Base-by-base conservation (phyloP, 2,797 vertebrate species). In the Falco biarmicus region DNA sequence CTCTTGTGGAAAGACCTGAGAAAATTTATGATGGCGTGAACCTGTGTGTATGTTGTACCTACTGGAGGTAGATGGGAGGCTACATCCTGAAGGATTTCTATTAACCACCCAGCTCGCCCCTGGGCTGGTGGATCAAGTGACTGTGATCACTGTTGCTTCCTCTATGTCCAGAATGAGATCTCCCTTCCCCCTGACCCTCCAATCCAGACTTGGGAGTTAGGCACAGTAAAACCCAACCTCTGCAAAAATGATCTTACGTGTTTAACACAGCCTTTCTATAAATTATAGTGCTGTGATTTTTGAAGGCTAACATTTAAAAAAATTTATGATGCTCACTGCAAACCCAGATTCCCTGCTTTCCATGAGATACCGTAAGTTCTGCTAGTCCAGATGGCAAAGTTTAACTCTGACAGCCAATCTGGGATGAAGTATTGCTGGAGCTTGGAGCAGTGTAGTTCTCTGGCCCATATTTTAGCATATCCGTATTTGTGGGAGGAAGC, bases 331-430 rank as follows among this genome's bases (percentile, higher is more conserved):
- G 47, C 78, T 82, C n/a, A 0, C 53, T 68, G 75, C 68, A 89
- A 93, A 77, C 61, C 70, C 64, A 66, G 9, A 11, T 48, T 84
- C 47, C 47, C 43, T 51, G 47, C 28, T 78, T 75, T 71, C 77
- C 11, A 2, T 24, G 14, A 70, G 71, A 64, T 41, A 51, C 6
- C 0, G 0, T 48, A 75, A 84, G 9, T 76, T 81, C 75, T 92
- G 63, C 28, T 54, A 57, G 83, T 24, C 84, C 95, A 96, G 95
- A 96, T 84, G 93, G 93, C 74, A 87, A 82, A 89, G 70, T 90
- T 96, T 89, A 76, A 51, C 84, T 73, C 77, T 90, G 92, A 89
- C 95, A 87, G 77, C 70, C 63, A 81, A 69, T 82, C 74, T 77
- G 88, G 50, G 75, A 81, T 90, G 76, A 95, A 82, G 90, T 70